A percentile compares a stretch with the other conserved stretches of the same genome.
phyloP scores from a whole-genome alignment of 2,888 invertebrate genomes.

The Rhaphigaster nebulosa region DNA sequence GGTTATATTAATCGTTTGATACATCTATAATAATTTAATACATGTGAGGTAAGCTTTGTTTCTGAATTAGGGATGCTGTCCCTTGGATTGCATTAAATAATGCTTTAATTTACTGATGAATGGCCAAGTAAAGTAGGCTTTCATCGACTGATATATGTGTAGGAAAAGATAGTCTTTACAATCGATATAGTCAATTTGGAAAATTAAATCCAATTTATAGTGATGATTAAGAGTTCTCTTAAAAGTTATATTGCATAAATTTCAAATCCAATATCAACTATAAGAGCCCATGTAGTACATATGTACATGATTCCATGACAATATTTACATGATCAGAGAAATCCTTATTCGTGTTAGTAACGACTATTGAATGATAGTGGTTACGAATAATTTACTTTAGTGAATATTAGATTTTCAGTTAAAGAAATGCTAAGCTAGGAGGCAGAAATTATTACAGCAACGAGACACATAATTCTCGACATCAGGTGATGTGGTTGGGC shows the following conservation, averaged over 20 bases:
- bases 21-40: no score
- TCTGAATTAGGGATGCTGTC: no score
- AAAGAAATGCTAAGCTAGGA: background rate
- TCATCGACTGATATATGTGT: background rate
- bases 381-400: background rate
- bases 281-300: no score
- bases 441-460: background rate
- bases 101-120: background rate
- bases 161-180: no score
- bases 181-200: background rate
- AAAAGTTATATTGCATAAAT: background rate
- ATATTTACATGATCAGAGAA: background rate
- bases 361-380: background rate
- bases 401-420: background rate
- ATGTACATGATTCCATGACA: no score
- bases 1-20: no score
- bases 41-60: no score
- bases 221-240: background rate
- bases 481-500: background rate
- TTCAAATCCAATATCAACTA: background rate
- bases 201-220: background rate
- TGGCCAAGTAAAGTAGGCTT: background rate
- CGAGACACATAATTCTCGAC: background rate
- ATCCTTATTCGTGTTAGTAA: background rate
- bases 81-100: background rate